Base-by-base conservation (phyloP, 1,140 invertebrate genomes). In the Venturia canescens region DNA sequence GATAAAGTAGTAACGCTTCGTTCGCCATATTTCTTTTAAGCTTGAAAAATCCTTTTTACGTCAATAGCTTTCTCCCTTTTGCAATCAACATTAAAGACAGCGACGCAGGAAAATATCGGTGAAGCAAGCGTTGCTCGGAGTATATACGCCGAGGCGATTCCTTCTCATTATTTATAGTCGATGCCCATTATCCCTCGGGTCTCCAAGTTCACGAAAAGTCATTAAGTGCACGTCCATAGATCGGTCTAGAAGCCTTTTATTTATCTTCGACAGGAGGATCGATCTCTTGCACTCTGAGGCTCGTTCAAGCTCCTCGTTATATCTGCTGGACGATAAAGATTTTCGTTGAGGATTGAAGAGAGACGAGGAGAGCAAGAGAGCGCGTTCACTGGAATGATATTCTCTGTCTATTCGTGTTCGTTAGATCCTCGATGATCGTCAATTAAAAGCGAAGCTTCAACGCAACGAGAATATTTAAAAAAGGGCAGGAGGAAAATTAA, bases 121-220 rank as follows among this genome's bases (percentile, higher is more conserved):
- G 3, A 34, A 34, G 7, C 31, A 34, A 34, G 31, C 7, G 3
- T 34, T 34, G 3, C 7, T 34, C 31, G 3, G 3, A 34, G 7
- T 3, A 34, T 34, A 3, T 34, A n/a, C 31, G 31, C 31, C 31
- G n/a, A 34, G 31, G 31, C 31, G 31, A 34, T 34, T 34, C 7
- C 3, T 34, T 13, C 50, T 53, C 50, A 53, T 53, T 53, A 53
- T 53, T 63, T 63, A 63, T 63, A n/a, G 18, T 23, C 21, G 57
- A 26, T 63, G n/a, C n/a, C 57, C 21, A 63, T 29, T 29, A 66
- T 66, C 63, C 26, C 13, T 11, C 26, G 63, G 9, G 29, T 66
- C 27, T 29, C 29, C 63, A 66, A 66, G 63, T 66, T 66, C 63
- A 66, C 26, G 63, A 66, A 23, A n/a, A n/a, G n/a, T 60, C 21